Conservation (phyloP, 2,888 invertebrate genomes). For the Ferdinandea cuprea region DNA sequence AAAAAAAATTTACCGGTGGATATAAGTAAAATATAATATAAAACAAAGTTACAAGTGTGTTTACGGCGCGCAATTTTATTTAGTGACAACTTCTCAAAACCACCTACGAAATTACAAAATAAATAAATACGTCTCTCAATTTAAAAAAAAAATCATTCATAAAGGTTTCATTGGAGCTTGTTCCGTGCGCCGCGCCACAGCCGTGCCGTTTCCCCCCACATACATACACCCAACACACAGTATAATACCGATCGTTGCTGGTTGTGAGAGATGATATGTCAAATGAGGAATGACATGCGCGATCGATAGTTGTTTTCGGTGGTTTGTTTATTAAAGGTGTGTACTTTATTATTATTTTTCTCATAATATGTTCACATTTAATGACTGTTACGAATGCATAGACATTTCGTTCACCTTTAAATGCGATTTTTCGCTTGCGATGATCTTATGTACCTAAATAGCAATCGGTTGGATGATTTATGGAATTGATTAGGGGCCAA, state of each 20-base stretch:
- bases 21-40: neutral
- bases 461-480: slow-evolving; percentile 1
- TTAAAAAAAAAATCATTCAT: slow-evolving; percentile 65
- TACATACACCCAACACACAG: slow-evolving; percentile 22
- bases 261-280: slow-evolving; percentile 74
- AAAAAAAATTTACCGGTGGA: slow-evolving; percentile 12
- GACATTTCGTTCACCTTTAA: slow-evolving; percentile 34
- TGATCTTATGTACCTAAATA: neutral
- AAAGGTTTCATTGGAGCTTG: slow-evolving; percentile 51
- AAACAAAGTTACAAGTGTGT: neutral
- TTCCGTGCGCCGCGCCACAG: slow-evolving; percentile 8
- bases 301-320: slow-evolving; percentile 72
- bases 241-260: neutral
- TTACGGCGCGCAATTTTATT: slow-evolving; percentile 8
- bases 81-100: slow-evolving; percentile 52
- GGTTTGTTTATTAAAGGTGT: slow-evolving; percentile 77
- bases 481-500: neutral
- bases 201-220: slow-evolving; percentile 11
- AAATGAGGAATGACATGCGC: slow-evolving; percentile 76
- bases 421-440: neutral
- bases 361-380: slow-evolving; percentile 30
- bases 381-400: slow-evolving; percentile 24
- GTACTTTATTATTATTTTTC: slow-evolving; percentile 50
- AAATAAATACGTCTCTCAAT: slow-evolving; percentile 33
- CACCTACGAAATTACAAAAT: slow-evolving; percentile 55